Evolutionary conservation across 92 coral and sea anemone genomes (phyloP).

Genomic region (Umimayanthus kanabou): DNA sequence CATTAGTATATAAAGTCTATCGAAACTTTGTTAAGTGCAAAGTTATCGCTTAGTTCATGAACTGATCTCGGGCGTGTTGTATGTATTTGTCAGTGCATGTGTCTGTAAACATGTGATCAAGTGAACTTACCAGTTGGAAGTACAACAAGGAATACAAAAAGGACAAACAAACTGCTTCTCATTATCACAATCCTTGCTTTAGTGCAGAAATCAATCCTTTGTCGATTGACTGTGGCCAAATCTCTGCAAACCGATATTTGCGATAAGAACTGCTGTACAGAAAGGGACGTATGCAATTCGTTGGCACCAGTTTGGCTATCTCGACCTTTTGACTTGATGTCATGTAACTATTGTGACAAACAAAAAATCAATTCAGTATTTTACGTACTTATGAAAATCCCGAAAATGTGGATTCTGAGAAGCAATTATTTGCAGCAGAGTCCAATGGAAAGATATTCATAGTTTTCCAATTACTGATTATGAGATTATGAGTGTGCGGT

Average conservation of each 20-base stretch:
- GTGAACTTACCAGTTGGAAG: not conserved
- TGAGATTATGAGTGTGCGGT: too few species aligned
- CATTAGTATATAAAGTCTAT: too few species aligned
- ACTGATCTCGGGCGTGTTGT: not conserved
- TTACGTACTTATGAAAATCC: too few species aligned
- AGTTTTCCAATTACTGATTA: too few species aligned
- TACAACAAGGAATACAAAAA: not conserved
- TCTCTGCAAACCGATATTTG: not conserved
- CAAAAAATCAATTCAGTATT: not conserved
- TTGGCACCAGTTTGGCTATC: not conserved
- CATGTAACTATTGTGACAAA: not conserved
- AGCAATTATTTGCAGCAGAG: too few species aligned
- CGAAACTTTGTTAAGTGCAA: not conserved
- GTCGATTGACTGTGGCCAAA: not conserved
- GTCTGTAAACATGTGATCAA: not conserved
- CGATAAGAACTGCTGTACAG: not conserved
- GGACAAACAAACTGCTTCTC: not conserved
- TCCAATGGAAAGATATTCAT: too few species aligned
- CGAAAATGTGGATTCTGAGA: too few species aligned
- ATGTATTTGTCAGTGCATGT: not conserved
- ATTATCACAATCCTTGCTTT: not conserved
- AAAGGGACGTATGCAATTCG: not conserved
- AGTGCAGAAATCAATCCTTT: not conserved
- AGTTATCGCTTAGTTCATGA: not conserved
- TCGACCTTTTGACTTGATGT: constrained; percentile 1